phyloP scores from a whole-genome alignment of 2,113 vertebrate genomes.

The Hemibagrus wyckioides region DNA sequence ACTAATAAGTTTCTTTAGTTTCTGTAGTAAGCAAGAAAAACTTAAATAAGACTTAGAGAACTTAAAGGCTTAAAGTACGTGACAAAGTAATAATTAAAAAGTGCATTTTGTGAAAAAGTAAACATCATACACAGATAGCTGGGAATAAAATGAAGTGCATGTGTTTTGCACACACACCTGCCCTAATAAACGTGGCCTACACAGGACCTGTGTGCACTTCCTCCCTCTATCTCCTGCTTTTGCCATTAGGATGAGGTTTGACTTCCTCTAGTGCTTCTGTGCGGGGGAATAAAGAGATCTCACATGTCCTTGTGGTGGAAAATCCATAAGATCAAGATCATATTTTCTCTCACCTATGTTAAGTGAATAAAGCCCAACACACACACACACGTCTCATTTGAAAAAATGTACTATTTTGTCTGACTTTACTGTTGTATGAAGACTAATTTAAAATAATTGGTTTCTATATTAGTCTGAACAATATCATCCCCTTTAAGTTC shows the following conservation, averaged over 20 bases:
- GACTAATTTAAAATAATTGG: constrained; percentile 21
- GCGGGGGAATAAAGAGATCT: constrained; percentile 54
- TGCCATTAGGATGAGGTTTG: constrained; percentile 38
- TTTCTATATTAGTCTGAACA: constrained; percentile 27
- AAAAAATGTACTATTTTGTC: not conserved
- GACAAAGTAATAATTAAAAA: not conserved
- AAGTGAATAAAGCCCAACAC: not conserved
- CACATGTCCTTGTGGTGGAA: constrained; percentile 43
- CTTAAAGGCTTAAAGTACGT: too few species aligned
- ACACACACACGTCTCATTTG: not conserved
- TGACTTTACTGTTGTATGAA: not conserved
- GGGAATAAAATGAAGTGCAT: not conserved
- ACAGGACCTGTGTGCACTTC: constrained; percentile 58
- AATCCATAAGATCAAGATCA: not conserved
- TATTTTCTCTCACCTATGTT: not conserved
- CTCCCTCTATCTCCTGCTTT: constrained; percentile 46
- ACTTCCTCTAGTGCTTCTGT: constrained; percentile 40
- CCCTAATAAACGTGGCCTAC: not conserved
- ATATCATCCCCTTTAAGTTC: constrained; percentile 22
- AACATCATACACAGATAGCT: not conserved
- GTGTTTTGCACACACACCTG: not conserved
- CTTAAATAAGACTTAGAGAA: not conserved
- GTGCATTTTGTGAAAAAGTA: not conserved
- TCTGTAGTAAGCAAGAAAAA: not conserved
- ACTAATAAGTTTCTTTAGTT: not conserved